phyloP scores from a whole-genome alignment of 1,140 invertebrate species.

The Cherax destructor region DNA sequence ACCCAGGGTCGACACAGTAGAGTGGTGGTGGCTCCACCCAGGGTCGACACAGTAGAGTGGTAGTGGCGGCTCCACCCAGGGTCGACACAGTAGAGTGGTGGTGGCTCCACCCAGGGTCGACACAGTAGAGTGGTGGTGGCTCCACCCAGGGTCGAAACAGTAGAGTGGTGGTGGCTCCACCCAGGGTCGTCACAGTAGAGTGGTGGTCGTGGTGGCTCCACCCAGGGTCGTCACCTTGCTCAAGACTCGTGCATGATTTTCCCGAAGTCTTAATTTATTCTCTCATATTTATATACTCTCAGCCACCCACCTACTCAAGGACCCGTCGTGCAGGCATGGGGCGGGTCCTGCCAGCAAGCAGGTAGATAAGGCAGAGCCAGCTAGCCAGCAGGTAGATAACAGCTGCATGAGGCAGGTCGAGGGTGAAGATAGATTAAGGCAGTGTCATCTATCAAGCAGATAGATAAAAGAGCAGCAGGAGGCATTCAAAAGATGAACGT shows the following conservation, averaged over 20 bases:
- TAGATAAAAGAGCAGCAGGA: background rate
- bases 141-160: no score
- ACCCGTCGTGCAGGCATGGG: background rate
- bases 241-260: slow-evolving; percentile 9
- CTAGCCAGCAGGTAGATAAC: background rate
- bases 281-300: background rate
- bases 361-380: background rate
- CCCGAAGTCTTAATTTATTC: background rate
- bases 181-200: background rate
- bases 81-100: no score
- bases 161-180: no score
- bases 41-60: background rate
- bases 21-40: no score
- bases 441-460: no score
- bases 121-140: no score
- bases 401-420: no score
- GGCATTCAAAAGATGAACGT: background rate
- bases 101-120: no score
- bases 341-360: no score
- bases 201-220: background rate
- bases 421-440: no score
- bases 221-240: background rate
- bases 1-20: no score
- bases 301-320: background rate
- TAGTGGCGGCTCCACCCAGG: background rate